These are phyloP conservation scores for Zelleria hepariella DNA, from an alignment of 2,888 invertebrate species.

Conservation along the genomic window DNA sequence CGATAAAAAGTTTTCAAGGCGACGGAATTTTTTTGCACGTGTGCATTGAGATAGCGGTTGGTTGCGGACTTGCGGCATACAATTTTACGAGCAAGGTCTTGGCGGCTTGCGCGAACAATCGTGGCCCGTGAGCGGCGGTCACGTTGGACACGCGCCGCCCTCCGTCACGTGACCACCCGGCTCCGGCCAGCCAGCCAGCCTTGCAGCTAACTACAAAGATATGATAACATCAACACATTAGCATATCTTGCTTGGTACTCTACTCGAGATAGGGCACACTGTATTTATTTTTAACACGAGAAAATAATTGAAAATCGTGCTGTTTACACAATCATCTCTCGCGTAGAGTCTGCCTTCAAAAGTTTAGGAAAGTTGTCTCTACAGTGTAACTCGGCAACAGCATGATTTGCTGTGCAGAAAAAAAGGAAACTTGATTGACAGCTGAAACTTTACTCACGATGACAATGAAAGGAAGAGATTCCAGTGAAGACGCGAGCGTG, in stretches of 20 bases:
- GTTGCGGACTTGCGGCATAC: neutral
- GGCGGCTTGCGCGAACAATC: neutral
- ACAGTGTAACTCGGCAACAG: neutral
- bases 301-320: neutral
- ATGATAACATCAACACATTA: neutral
- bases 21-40: conserved; percentile 2
- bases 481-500: neutral
- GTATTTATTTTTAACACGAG: neutral
- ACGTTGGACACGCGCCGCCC: conserved; percentile 9
- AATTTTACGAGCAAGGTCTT: neutral
- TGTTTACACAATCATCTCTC: neutral
- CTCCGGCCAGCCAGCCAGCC: neutral
- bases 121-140: neutral
- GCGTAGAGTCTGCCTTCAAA: neutral
- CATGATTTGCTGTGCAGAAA: neutral
- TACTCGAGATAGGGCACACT: neutral
- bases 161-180: no score
- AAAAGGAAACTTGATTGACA: neutral
- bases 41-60: neutral
- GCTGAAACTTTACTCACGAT: neutral
- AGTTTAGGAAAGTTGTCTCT: neutral
- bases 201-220: neutral
- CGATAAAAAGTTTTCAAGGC: neutral
- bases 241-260: neutral
- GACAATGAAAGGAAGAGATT: neutral